Percentiles rank a stretch among this genome's conserved stretches.
These are phyloP conservation scores for Collichthys lucidus DNA, from an alignment of 2,113 vertebrate genomes.

Conservation along the genomic window DNA sequence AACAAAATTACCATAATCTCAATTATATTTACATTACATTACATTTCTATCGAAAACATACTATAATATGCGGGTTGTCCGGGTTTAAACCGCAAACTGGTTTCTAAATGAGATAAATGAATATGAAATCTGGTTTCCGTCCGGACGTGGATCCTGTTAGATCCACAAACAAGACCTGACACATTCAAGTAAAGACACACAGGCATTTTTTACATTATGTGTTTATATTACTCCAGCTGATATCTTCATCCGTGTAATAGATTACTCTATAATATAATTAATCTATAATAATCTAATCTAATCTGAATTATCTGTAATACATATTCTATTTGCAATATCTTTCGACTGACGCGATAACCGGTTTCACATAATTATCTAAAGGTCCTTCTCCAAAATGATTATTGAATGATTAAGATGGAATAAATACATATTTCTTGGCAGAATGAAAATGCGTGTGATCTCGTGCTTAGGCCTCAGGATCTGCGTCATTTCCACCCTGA, in stretches of 20 bases:
- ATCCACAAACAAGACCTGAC: neutral
- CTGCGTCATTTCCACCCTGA: neutral
- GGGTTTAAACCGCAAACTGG: neutral
- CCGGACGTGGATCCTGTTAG: neutral
- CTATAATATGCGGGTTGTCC: neutral
- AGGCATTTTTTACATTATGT: too few species aligned
- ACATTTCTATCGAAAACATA: neutral
- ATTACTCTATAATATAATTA: neutral
- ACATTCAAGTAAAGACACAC: neutral
- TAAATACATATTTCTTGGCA: neutral
- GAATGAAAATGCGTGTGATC: neutral
- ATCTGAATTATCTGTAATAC: neutral
- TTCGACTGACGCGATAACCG: neutral
- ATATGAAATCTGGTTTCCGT: neutral
- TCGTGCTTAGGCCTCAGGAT: neutral
- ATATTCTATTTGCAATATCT: neutral
- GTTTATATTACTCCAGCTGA: too few species aligned
- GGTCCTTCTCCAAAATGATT: neutral
- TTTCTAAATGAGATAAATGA: neutral
- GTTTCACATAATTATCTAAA: neutral
- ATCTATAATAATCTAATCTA: neutral
- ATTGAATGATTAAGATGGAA: neutral
- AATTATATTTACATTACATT: too few species aligned
- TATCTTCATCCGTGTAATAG: neutral
- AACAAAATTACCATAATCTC: neutral